Percentiles rank a stretch among this genome's conserved stretches.
Conservation (phyloP, 2,113 vertebrate species). For the Mobula hypostoma region DNA sequence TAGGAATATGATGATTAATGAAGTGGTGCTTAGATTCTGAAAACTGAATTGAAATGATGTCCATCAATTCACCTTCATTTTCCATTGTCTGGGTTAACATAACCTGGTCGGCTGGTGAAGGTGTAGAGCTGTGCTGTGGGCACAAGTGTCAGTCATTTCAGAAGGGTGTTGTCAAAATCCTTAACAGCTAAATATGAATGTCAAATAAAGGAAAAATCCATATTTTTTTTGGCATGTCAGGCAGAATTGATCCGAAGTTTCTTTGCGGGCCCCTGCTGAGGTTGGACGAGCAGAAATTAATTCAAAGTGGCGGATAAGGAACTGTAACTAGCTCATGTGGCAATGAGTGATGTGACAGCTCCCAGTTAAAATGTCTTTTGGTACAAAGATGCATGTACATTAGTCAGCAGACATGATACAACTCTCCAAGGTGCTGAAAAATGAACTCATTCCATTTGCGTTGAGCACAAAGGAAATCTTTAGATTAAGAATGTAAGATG, state of each 20-base stretch:
- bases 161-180: slow-evolving; percentile 36
- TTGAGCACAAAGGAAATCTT: slow-evolving; percentile 65
- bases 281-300: slow-evolving; percentile 72
- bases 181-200: background rate
- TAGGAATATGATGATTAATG: too few species aligned
- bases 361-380: slow-evolving; percentile 75
- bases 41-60: too few species aligned
- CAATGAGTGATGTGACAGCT: slow-evolving; percentile 73
- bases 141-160: slow-evolving; percentile 45
- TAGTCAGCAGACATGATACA: slow-evolving; percentile 69
- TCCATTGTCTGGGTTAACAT: too few species aligned
- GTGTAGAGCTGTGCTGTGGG: slow-evolving; percentile 40
- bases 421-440: slow-evolving; percentile 56
- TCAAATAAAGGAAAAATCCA: background rate
- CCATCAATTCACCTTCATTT: too few species aligned
- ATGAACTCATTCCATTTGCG: slow-evolving; percentile 65
- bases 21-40: too few species aligned
- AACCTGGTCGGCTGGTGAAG: background rate
- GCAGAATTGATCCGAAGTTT: slow-evolving; percentile 61
- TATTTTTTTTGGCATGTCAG: background rate
- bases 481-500: slow-evolving; percentile 39
- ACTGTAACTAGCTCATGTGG: slow-evolving; percentile 65
- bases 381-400: slow-evolving; percentile 65
- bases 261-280: slow-evolving; percentile 69
- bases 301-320: slow-evolving; percentile 72